Conservation (phyloP, 2,797 vertebrate genomes). For the Anguilla pacifica region DNA sequence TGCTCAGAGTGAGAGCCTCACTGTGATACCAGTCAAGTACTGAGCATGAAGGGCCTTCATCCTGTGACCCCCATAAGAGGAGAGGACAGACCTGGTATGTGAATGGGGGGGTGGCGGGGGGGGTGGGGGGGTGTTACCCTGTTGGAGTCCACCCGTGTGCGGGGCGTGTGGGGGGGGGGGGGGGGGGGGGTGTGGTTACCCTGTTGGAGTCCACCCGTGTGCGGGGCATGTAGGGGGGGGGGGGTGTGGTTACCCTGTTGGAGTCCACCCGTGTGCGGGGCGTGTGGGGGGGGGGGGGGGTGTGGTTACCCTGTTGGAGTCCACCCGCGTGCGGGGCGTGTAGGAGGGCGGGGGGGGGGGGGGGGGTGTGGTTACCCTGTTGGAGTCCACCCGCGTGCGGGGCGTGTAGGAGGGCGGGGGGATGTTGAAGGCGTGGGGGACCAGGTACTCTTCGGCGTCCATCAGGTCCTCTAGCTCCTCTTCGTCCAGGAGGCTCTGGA, state of each 20-base stretch:
- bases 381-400: slow-evolving; percentile 82
- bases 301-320: slow-evolving; percentile 91
- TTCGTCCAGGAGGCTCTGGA: slow-evolving; percentile 95
- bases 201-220: slow-evolving; percentile 88
- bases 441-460: slow-evolving; percentile 96
- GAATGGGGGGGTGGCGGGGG: too few species aligned
- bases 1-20: not conserved
- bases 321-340: slow-evolving; percentile 69
- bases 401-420: slow-evolving; percentile 57
- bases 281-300: slow-evolving; percentile 78
- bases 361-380: slow-evolving; percentile 76
- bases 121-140: slow-evolving; percentile 67
- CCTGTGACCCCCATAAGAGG: not conserved
- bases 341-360: too few species aligned
- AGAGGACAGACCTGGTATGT: too few species aligned
- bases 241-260: slow-evolving; percentile 75
- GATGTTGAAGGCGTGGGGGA: slow-evolving; percentile 89
- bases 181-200: slow-evolving; percentile 87
- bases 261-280: slow-evolving; percentile 85
- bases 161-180: slow-evolving; percentile 77
- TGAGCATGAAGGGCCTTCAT: not conserved
- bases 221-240: too few species aligned
- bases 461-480: slow-evolving; percentile 82
- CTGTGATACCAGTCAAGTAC: not conserved
- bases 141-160: slow-evolving; percentile 87